Evolutionary conservation across 2,888 invertebrate genomes (phyloP).

Genomic region (Pandemis corylana): DNA sequence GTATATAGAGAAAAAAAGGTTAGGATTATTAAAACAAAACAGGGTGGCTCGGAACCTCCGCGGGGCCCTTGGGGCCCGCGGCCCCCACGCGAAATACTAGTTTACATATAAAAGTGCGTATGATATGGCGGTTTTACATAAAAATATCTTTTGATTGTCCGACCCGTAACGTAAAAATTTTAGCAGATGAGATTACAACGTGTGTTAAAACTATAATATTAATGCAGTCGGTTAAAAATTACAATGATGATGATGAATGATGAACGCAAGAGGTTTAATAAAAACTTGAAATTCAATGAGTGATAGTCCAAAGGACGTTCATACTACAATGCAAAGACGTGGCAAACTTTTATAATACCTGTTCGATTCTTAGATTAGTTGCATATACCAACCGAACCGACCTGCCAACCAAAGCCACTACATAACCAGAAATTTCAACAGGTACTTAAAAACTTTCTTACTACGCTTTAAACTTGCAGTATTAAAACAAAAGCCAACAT

Average conservation of each 20-base stretch:
- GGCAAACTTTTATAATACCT: too few relatives aligned
- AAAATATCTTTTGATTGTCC: constrained; percentile 29
- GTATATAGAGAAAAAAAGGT: too few relatives aligned
- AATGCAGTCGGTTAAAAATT: neutral
- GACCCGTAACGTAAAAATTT: constrained; percentile 22
- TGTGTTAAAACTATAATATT: neutral
- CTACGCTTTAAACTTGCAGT: neutral
- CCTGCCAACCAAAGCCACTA: too few relatives aligned
- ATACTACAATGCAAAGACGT: too few relatives aligned
- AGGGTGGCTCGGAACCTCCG: too few relatives aligned
- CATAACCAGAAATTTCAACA: neutral
- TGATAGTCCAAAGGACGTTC: too few relatives aligned
- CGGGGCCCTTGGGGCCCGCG: too few relatives aligned
- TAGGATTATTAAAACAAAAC: too few relatives aligned
- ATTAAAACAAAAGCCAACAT: constrained; percentile 16
- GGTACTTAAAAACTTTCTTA: neutral
- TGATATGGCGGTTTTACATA: constrained; percentile 33
- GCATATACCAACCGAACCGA: too few relatives aligned
- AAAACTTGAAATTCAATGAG: neutral
- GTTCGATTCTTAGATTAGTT: too few relatives aligned
- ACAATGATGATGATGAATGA: too few relatives aligned
- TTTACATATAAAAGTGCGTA: constrained; percentile 41
- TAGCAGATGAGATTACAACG: constrained; percentile 22
- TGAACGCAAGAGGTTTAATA: neutral
- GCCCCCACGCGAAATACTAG: too few relatives aligned